Evolutionary conservation across 1,140 invertebrate genomes (phyloP), one percentile per base, ranked within the genome.

Genomic region (Drosophila truncata): DNA sequence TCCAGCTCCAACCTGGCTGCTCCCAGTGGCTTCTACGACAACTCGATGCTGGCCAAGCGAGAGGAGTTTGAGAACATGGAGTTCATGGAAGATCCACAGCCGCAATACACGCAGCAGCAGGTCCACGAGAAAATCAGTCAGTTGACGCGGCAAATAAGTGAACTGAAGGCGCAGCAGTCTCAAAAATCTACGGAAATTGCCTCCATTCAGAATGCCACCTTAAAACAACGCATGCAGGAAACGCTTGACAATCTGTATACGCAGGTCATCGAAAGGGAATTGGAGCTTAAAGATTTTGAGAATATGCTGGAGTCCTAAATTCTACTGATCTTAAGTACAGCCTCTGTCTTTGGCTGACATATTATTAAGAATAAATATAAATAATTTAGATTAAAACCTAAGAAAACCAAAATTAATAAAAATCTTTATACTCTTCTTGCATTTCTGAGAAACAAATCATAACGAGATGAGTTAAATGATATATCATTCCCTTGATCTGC

Each of bases 131-230:
- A 94, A 63, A 93, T 95, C 71, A 94, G 94, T 25, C 93, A 95
- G 77, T 91, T 97, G 2, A 94, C 95, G 27, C 91, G 94, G 8
- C 96, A 98, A 93, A 93, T 98, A 31, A 94, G 95, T 23, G 96
- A 96, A 61, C 92, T 98, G 16, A 95, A 95, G 79, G 94, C 95
- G 47, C 94, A 96, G 49, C 94, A 96, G 69, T 94, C 95, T 44
- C 95, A 96, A 78, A 97, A 97, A 83, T 96, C 98, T 84, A 93
- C 95, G 52, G 96, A 98, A 93, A 96, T 98, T 80, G 95, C 96
- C 8, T 96, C 95, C 37, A 97, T 98, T 87, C 97, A 98, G 91
- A 98, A 98, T 92, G 92, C 96, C 60, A 96, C 97, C 27, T 91
- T 98, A 1, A 94, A 96, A 47, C 96, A 97, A 92, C 93, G 97